A percentile compares a stretch with the other conserved stretches of the same genome.
These are phyloP conservation scores for Ptyas mucosa DNA, from an alignment of 2,113 vertebrate genomes.

Conservation along the genomic window DNA sequence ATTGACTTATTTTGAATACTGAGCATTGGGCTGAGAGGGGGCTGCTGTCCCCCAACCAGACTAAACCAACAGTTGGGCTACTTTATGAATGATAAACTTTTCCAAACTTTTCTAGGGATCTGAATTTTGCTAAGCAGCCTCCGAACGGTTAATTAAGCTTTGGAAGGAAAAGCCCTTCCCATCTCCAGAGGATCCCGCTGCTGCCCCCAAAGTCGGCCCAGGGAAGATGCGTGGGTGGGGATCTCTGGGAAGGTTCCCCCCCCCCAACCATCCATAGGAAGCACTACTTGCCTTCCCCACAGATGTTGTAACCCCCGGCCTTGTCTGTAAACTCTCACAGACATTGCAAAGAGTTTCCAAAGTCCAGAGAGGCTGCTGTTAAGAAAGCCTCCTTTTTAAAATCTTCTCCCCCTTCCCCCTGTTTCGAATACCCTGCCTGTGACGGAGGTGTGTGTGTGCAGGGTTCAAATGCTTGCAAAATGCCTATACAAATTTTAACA, in stretches of 20 bases:
- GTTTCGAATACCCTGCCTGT: background rate
- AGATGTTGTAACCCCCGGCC: background rate
- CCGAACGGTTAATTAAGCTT: background rate
- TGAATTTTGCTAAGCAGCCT: background rate
- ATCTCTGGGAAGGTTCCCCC: background rate
- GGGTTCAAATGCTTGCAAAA: background rate
- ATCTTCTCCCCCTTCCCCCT: background rate
- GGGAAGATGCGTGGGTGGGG: background rate
- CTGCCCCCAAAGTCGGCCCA: background rate
- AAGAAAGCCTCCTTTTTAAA: background rate
- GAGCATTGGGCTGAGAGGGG: background rate
- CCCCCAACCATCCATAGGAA: background rate
- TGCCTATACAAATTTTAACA: no score
- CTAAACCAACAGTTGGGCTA: background rate
- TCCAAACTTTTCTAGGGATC: background rate
- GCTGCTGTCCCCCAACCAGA: background rate
- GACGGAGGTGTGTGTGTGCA: background rate
- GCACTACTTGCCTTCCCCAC: background rate
- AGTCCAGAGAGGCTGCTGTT: background rate
- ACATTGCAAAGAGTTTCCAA: background rate
- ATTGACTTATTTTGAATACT: background rate
- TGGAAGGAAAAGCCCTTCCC: background rate
- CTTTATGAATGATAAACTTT: background rate
- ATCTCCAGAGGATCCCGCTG: background rate
- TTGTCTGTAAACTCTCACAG: background rate